Base-by-base conservation (phyloP, 1,140 invertebrate genomes). In the Riptortus pedestris region DNA sequence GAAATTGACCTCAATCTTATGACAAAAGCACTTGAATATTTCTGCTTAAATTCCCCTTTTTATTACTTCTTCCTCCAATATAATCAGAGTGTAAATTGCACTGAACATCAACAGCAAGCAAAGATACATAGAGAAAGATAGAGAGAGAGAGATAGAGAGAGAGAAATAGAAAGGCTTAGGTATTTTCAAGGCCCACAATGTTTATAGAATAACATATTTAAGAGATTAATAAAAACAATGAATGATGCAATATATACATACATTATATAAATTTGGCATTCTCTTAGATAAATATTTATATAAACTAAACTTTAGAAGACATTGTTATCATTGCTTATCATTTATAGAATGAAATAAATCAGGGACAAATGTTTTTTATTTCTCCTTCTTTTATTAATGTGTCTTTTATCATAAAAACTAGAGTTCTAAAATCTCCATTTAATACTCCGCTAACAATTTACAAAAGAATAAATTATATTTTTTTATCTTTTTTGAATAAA, bases 161-260 rank as follows among this genome's bases (percentile, higher is more conserved):
- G 31, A 47, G 45, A 47, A n/a, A 55, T 26, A 55, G 24, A 24
- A 55, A 55, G 24, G 51, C 51, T 55, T 55, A 38, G 14, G 2
- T 55, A n/a, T 26, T 55, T 55, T 12, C 22, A 55, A 55, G 51
- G 51, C 51, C 51, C 51, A 24, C 31, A 38, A 38, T 38, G 31
- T 38, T 38, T 38, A 38, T 38, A 7, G 31, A 38, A 38, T 38
- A 38, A 38, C 5, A 14, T 38, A 38, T 14, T 38, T 38, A 7
- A 38, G 5, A 38, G 51, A 55, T 55, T 26, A 55, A 55, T 55
- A 9, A 55, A 55, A 55, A 55, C 51, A 55, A 26, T 55, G 24
- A 55, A 55, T 55, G 24, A 55, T 55, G 51, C 51, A 55, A 55
- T 55, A 55, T 55, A 26, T 55, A 55, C 2, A 55, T 55, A 55